phyloP scores from a whole-genome alignment of 2,797 vertebrate species.

The Melopsittacus undulatus region DNA sequence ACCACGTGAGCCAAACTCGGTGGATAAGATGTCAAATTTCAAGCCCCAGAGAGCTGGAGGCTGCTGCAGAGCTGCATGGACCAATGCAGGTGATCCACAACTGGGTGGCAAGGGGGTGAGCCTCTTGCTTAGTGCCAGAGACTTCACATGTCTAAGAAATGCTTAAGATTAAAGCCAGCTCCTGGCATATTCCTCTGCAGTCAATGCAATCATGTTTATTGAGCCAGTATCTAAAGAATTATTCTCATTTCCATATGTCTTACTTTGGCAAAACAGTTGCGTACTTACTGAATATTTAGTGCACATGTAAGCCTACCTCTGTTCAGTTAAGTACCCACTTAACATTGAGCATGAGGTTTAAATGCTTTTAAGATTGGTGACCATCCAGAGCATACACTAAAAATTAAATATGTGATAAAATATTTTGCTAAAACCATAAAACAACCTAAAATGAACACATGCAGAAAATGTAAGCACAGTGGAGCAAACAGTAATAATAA shows the following conservation, averaged over 20 bases:
- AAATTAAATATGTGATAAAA: background rate
- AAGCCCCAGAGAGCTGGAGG: background rate
- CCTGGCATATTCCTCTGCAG: background rate
- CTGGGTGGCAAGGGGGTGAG: rapidly evolving
- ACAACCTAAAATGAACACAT: background rate
- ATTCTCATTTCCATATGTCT: background rate
- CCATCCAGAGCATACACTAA: background rate
- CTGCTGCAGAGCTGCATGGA: background rate
- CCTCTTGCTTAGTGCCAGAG: background rate
- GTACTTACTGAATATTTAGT: background rate
- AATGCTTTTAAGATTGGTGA: background rate
- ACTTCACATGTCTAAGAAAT: background rate
- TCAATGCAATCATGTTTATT: background rate
- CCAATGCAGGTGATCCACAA: background rate
- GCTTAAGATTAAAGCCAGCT: background rate
- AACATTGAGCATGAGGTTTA: background rate
- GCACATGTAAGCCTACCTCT: background rate
- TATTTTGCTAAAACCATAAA: background rate
- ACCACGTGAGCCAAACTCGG: background rate
- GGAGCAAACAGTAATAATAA: background rate
- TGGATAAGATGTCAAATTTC: background rate
- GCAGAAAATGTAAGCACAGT: background rate
- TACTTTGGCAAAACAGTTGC: background rate
- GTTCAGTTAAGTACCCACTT: background rate
- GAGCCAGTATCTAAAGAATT: background rate